Conservation (phyloP, 2,797 vertebrate genomes). For the Dromococcyx pavoninus region DNA sequence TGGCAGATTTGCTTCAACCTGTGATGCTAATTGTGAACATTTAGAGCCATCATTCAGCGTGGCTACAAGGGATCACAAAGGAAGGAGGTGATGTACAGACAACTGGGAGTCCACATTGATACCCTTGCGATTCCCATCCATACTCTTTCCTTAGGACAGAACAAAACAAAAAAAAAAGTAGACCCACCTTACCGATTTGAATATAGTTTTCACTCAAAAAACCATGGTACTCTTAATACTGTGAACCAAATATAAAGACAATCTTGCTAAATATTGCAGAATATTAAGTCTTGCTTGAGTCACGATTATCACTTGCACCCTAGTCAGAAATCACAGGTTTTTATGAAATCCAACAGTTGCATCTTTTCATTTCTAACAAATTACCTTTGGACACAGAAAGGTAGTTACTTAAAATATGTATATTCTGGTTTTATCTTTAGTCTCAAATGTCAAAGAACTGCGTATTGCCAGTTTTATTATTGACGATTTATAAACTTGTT, state of each 20-base stretch:
- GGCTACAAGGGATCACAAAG: neutral
- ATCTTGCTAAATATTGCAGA: neutral
- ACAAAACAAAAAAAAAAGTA: neutral
- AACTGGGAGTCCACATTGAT: neutral
- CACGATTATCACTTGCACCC: neutral
- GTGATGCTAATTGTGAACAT: neutral
- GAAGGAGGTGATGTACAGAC: neutral
- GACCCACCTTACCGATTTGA: neutral
- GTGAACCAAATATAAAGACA: neutral
- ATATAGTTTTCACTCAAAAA: neutral
- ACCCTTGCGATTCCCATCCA: neutral
- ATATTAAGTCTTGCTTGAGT: neutral
- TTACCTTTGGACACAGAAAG: neutral
- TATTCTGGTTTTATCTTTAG: neutral
- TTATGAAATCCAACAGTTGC: neutral
- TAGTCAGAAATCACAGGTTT: neutral
- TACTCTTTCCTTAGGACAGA: neutral
- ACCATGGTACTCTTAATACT: neutral
- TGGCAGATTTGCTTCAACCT: slow-evolving; percentile 55
- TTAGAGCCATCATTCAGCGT: neutral
- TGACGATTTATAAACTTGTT: neutral
- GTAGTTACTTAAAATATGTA: neutral
- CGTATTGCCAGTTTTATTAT: neutral
- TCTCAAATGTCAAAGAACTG: neutral
- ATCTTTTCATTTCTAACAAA: neutral